A percentile compares a stretch with the other conserved stretches of the same genome.
Conservation (phyloP, 2,888 invertebrate genomes). For the Resseliella maxima region DNA sequence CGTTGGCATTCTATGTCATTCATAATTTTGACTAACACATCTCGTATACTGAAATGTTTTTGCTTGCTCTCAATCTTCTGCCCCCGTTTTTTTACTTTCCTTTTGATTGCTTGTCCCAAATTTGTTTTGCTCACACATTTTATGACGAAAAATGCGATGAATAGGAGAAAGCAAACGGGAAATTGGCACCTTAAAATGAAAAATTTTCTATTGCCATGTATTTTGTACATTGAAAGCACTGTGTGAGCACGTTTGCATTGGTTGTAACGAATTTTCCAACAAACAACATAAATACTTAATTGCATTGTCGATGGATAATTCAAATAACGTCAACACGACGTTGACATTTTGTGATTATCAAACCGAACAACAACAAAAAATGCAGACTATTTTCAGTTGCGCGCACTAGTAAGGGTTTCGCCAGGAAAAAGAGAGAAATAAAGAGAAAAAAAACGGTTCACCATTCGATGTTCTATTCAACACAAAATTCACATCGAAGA, state of each 20-base stretch:
- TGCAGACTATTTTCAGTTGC: background rate
- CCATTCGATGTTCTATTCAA: background rate
- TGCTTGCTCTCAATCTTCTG: too few species aligned
- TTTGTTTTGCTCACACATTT: too few species aligned
- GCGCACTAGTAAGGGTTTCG: too few species aligned
- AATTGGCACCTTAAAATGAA: background rate
- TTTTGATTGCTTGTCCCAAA: background rate
- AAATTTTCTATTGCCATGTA: background rate
- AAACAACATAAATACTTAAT: conserved; percentile 25
- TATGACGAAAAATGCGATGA: background rate
- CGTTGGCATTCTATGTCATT: background rate
- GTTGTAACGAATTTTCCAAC: background rate
- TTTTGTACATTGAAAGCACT: background rate
- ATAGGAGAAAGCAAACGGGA: background rate
- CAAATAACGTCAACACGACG: conserved; percentile 18
- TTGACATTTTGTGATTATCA: conserved; percentile 17
- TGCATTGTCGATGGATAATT: conserved; percentile 28
- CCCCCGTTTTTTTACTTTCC: too few species aligned
- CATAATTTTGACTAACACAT: conserved; percentile 6
- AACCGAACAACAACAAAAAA: background rate
- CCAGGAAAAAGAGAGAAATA: background rate
- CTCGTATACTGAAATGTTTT: too few species aligned
- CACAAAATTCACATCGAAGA: background rate
- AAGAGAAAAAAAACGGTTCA: background rate
- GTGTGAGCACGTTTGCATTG: conserved; percentile 2